phyloP scores from a whole-genome alignment of 1,140 invertebrate species.

The Caerostris darwini region DNA sequence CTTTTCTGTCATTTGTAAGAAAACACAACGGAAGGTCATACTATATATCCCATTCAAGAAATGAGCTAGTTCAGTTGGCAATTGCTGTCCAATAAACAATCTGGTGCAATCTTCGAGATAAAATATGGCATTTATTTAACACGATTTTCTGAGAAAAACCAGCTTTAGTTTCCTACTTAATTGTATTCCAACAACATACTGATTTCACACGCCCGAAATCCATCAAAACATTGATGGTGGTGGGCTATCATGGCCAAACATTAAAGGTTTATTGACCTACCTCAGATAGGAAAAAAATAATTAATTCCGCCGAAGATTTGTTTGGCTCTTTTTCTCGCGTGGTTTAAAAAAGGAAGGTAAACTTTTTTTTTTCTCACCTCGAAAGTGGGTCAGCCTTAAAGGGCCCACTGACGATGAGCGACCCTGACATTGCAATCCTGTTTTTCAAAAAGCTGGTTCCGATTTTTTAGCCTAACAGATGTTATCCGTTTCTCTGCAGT shows the following conservation, averaged over 20 bases:
- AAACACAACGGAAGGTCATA: not conserved
- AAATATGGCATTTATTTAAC: not conserved
- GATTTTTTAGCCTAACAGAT: not conserved
- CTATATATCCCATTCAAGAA: not conserved
- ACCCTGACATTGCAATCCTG: slow-evolving; percentile 49
- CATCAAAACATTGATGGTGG: not conserved
- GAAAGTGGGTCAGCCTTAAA: slow-evolving; percentile 54
- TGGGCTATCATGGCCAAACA: slow-evolving; percentile 1
- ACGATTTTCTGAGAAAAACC: not conserved
- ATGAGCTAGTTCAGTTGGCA: not conserved
- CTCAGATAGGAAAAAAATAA: not conserved
- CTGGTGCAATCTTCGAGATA: not conserved
- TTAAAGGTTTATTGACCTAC: slow-evolving; percentile 27
- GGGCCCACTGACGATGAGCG: not conserved
- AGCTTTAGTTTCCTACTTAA: not conserved
- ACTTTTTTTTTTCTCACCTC: not conserved
- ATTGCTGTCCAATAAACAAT: not conserved
- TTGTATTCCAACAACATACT: not conserved
- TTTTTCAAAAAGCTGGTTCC: not conserved
- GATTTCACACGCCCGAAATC: not conserved
- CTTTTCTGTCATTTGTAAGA: not conserved
- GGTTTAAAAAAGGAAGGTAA: not conserved
- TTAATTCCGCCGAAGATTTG: not conserved
- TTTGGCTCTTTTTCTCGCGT: not conserved
- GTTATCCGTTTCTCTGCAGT: too few relatives aligned